Evolutionary conservation across 1,140 invertebrate genomes (phyloP).

Genomic region (Bactericera cockerelli): DNA sequence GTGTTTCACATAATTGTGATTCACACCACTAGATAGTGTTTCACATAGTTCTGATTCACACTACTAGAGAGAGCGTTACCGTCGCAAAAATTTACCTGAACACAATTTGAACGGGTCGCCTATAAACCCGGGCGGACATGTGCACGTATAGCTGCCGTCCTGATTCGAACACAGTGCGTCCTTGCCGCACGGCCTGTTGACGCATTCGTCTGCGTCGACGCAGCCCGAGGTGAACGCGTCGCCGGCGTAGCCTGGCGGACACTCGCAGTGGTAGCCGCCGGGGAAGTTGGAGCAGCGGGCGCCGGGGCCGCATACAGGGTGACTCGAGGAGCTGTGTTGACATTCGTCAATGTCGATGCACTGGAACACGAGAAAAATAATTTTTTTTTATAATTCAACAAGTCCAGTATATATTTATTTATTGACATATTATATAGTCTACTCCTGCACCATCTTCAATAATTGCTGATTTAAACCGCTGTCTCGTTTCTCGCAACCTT

Average conservation of each 20-base stretch:
- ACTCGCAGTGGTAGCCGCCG: conserved; percentile 65
- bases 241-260: conserved; percentile 60
- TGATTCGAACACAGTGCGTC: conserved; percentile 54
- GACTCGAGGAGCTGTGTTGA: conserved; percentile 36
- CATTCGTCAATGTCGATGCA: conserved; percentile 77
- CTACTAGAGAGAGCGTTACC: no score
- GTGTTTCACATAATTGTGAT: no score
- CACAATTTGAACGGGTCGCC: conserved; percentile 55
- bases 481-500: no score
- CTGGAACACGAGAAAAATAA: conserved; percentile 28
- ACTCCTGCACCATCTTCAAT: no score
- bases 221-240: conserved; percentile 47
- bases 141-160: conserved; percentile 54
- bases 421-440: no score
- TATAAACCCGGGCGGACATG: conserved; percentile 55
- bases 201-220: conserved; percentile 51
- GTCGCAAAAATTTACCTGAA: conserved; percentile 37
- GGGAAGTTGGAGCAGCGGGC: conserved; percentile 64
- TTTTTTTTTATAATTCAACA: no score
- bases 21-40: no score
- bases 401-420: no score
- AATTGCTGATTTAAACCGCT: no score
- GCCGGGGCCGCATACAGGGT: conserved; percentile 45
- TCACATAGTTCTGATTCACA: no score
- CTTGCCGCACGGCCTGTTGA: conserved; percentile 45